Conservation (phyloP, 2,888 invertebrate species). For the Lasioglossum pauxillum region DNA sequence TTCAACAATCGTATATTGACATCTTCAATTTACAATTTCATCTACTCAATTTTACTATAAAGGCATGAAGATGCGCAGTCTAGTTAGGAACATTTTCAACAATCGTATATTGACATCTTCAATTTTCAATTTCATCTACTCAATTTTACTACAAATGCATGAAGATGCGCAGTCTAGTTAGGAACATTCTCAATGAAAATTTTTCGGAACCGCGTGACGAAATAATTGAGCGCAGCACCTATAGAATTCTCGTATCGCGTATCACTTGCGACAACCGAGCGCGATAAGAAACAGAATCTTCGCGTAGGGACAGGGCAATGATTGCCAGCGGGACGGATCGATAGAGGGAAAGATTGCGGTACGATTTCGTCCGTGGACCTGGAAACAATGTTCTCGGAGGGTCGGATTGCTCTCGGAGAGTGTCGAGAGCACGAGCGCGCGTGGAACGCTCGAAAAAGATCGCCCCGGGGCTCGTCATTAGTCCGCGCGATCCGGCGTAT, state of each 20-base stretch:
- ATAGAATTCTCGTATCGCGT: neutral
- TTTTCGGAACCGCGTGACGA: too few species aligned
- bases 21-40: too few species aligned
- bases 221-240: too few species aligned
- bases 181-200: too few species aligned
- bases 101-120: too few species aligned
- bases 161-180: too few species aligned
- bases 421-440: conserved; percentile 44
- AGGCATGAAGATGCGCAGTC: too few species aligned
- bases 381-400: neutral
- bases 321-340: neutral
- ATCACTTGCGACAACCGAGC: neutral
- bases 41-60: too few species aligned
- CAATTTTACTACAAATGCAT: too few species aligned
- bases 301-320: neutral
- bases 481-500: conserved; percentile 70
- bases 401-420: conserved; percentile 12
- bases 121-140: too few species aligned
- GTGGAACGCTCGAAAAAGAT: conserved; percentile 60
- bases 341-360: neutral
- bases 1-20: too few species aligned
- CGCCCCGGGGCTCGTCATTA: conserved; percentile 68
- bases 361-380: neutral
- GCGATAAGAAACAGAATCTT: neutral
- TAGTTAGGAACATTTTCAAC: too few species aligned